Evolutionary conservation across 2,113 vertebrate species (phyloP).

Genomic region (Solea senegalensis): DNA sequence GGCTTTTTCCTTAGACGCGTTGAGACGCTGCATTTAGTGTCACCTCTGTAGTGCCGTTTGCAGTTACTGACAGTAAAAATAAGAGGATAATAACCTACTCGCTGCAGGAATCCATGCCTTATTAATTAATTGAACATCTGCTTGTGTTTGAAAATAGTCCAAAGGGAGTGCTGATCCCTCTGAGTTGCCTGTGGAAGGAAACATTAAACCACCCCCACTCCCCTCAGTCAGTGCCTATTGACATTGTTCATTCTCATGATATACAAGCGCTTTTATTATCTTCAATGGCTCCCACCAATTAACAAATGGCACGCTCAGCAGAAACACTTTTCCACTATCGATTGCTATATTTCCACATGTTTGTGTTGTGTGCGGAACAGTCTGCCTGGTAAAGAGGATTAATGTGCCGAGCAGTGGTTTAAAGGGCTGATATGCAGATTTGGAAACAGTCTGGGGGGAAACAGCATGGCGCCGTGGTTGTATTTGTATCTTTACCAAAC

Average conservation of each 20-base stretch:
- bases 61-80: constrained; percentile 41
- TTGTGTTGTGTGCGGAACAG: constrained; percentile 16
- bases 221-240: constrained; percentile 37
- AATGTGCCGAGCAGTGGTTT: constrained; percentile 61
- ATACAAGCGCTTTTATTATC: constrained; percentile 58
- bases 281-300: constrained; percentile 66
- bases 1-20: background rate
- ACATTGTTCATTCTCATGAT: constrained; percentile 54
- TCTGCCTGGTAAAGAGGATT: constrained; percentile 66
- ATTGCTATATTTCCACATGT: constrained; percentile 45
- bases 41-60: constrained; percentile 6
- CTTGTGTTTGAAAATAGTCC: constrained; percentile 58
- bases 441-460: constrained; percentile 37
- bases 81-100: constrained; percentile 25
- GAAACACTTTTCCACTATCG: constrained; percentile 58
- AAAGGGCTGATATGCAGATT: constrained; percentile 60
- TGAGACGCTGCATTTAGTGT: constrained; percentile 15
- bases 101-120: constrained; percentile 45
- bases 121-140: constrained; percentile 75
- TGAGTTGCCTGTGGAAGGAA: constrained; percentile 52
- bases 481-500: constrained; percentile 33
- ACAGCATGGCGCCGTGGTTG: constrained; percentile 42
- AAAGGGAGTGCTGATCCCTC: constrained; percentile 54
- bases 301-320: constrained; percentile 64
- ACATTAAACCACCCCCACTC: constrained; percentile 44